These are phyloP conservation scores for Lineus longissimus DNA, from an alignment of 1,140 invertebrate species.

Conservation along the genomic window DNA sequence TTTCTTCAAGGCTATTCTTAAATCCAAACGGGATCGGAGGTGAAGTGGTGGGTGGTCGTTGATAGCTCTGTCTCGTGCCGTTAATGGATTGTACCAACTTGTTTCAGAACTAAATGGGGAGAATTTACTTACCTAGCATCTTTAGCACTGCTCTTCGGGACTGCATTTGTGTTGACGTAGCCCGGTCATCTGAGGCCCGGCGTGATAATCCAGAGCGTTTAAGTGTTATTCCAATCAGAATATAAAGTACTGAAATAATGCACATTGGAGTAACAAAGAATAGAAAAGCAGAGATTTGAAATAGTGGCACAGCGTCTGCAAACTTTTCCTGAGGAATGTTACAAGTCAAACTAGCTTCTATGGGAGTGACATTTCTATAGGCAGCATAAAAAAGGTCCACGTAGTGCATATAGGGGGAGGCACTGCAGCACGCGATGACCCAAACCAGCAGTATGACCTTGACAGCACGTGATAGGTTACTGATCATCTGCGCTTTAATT, in stretches of 20 bases:
- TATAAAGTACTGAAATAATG: conserved; percentile 51
- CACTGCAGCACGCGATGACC: conserved; percentile 71
- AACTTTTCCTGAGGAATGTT: conserved; percentile 42
- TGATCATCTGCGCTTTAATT: conserved; percentile 80
- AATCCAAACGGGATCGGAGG: too few relatives aligned
- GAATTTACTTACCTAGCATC: conserved; percentile 42
- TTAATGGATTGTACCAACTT: too few relatives aligned
- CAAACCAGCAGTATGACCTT: conserved; percentile 76
- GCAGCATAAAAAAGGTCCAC: conserved; percentile 39
- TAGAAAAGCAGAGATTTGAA: conserved; percentile 50
- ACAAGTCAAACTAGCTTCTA: conserved; percentile 41
- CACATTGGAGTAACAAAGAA: conserved; percentile 55
- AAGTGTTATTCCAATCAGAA: conserved; percentile 50
- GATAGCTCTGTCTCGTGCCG: too few relatives aligned
- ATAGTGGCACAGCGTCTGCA: conserved; percentile 36
- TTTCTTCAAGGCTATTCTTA: too few relatives aligned
- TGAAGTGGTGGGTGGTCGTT: too few relatives aligned
- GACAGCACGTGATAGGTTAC: conserved; percentile 73
- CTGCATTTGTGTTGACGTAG: conserved; percentile 27
- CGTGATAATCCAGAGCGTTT: conserved; percentile 19
- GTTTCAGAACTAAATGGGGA: too few relatives aligned
- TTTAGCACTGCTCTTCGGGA: conserved; percentile 41
- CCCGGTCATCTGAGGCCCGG: conserved; percentile 13
- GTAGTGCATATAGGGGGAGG: conserved; percentile 63
- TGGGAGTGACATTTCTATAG: conserved; percentile 24